Percentiles rank a stretch among this genome's conserved stretches.
phyloP scores from a whole-genome alignment of 2,888 invertebrate species.

The Cosmia trapezina region DNA sequence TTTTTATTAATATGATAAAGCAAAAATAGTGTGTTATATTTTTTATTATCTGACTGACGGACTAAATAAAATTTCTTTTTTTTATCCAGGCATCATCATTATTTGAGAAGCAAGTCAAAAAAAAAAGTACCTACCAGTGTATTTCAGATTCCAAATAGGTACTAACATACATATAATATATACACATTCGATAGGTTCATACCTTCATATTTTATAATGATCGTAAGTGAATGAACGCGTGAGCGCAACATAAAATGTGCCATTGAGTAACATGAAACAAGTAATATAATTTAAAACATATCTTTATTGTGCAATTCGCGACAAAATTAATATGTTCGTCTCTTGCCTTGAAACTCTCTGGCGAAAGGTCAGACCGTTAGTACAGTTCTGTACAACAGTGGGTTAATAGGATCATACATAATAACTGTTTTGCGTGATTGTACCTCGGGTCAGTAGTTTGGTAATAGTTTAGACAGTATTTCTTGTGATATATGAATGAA shows the following conservation, averaged over 20 bases:
- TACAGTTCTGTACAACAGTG: constrained; percentile 56
- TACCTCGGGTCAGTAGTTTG: constrained; percentile 42
- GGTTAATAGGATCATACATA: constrained; percentile 50
- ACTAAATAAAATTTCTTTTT: no score
- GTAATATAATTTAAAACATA: constrained; percentile 62
- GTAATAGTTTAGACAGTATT: constrained; percentile 37
- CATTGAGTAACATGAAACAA: constrained; percentile 46
- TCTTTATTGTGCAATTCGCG: constrained; percentile 59
- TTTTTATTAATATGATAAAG: no score
- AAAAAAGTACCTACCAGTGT: no score
- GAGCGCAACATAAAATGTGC: constrained; percentile 28
- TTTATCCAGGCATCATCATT: no score
- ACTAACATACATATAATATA: no score
- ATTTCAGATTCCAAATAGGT: no score
- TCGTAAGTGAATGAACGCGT: constrained; percentile 19
- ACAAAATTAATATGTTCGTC: constrained; percentile 63
- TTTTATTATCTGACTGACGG: no score
- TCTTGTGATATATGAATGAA: constrained; percentile 20
- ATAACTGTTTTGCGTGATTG: constrained; percentile 62
- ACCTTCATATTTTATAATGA: constrained; percentile 17
- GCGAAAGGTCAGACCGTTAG: constrained; percentile 58
- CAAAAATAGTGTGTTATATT: no score
- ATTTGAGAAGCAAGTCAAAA: no score
- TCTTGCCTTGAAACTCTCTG: constrained; percentile 48
- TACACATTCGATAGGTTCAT: no score